Evolutionary conservation across 1,140 invertebrate genomes (phyloP), one percentile per base, ranked within the genome.

Genomic region (Notospermus geniculatus): DNA sequence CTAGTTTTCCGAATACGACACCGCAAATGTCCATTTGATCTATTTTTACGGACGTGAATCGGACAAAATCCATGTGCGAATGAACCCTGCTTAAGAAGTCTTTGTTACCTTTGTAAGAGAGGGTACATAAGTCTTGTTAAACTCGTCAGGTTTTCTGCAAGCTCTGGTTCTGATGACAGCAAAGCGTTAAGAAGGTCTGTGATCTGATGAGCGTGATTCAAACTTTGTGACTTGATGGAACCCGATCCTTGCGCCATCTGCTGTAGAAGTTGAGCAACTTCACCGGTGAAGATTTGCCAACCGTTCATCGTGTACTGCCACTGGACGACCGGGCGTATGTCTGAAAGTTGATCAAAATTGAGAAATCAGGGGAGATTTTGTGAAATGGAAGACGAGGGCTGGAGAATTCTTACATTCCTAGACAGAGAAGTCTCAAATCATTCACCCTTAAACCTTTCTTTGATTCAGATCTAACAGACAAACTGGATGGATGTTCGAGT

Each of bases 221-320:
- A 50, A 27, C 25, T 50, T n/a, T 50, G 46, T n/a, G 46, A 5
- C n/a, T 27, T 23, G 4, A 50, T 50, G 45, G 28, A 22, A 30
- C 61, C 64, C 59, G 60, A 41, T 22, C 64, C 61, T 25, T 59
- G 67, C 0, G 75, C 67, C 7, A 78, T 64, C 50, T 78, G 77
- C 22, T 67, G 32, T 15, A 78, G 60, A 4, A 79, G 62, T 17
- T 69, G 67, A 27, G 71, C 59, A 19, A 77, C 64, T 62, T 79
- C 76, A 59, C 72, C 68, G n/a, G 69, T 60, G 15, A 79, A 58
- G 19, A 77, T 55, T 11, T 73, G 66, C 75, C 75, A 79, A 28
- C 76, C 74, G 60, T 74, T 71, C 54, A 71, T 77, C 0, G 64
- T 62, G 15, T 65, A 57, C 13, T 73, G 66, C 77, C 77, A 79